A percentile compares a stretch with the other conserved stretches of the same genome.
Evolutionary conservation across 2,113 vertebrate species (phyloP).

Genomic region (Anguilla rostrata): DNA sequence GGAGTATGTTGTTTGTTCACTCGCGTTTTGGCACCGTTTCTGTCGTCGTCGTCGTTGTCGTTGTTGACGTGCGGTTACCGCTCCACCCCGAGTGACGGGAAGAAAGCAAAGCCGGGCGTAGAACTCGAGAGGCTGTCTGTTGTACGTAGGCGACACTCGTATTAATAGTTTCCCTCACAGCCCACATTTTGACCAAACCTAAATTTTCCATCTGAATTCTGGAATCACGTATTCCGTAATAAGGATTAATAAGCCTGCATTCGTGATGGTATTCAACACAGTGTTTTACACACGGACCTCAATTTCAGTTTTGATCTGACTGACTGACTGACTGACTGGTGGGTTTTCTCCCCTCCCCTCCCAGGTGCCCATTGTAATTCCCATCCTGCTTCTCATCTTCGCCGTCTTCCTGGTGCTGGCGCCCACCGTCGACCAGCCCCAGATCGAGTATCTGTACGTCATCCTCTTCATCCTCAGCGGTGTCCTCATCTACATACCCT

Average conservation of each 20-base stretch:
- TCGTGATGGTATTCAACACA: too few relatives aligned
- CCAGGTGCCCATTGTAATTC: slow-evolving; percentile 81
- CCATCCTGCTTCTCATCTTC: slow-evolving; percentile 73
- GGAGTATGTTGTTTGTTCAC: not conserved
- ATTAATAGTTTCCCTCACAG: too few relatives aligned
- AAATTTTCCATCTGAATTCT: too few relatives aligned
- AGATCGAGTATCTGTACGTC: slow-evolving; percentile 79
- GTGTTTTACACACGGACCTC: not conserved
- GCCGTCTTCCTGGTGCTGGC: slow-evolving; percentile 80
- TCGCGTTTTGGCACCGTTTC: not conserved
- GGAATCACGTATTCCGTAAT: too few relatives aligned
- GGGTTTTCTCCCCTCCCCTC: slow-evolving; percentile 18
- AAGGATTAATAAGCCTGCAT: too few relatives aligned
- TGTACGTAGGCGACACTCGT: not conserved
- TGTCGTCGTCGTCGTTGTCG: not conserved
- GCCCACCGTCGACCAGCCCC: slow-evolving; percentile 77
- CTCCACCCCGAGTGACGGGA: not conserved
- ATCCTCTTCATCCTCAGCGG: slow-evolving; percentile 80
- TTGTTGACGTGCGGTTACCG: not conserved
- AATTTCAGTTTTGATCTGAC: not conserved
- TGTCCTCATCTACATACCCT: slow-evolving; percentile 75
- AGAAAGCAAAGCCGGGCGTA: not conserved
- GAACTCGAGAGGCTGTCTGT: not conserved
- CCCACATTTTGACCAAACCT: too few relatives aligned
- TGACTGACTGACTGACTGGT: not conserved